These are phyloP conservation scores for Cecidostiba fungosa DNA, from an alignment of 2,888 invertebrate species.

Conservation along the genomic window DNA sequence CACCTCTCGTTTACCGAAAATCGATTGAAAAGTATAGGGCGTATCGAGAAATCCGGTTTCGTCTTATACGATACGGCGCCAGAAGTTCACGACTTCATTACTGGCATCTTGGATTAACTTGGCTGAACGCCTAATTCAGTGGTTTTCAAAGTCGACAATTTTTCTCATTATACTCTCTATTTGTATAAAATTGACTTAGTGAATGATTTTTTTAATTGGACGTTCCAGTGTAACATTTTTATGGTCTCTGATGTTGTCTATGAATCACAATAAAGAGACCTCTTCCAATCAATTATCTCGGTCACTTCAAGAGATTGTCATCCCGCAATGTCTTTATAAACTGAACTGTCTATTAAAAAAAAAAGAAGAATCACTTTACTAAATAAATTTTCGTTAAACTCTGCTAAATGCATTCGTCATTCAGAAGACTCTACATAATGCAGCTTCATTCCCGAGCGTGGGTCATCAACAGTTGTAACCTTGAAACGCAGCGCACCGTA, in stretches of 20 bases:
- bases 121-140: not conserved
- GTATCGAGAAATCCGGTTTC: not conserved
- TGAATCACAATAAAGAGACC: no score
- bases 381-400: no score
- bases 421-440: not conserved
- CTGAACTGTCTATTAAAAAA: no score
- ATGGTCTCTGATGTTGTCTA: no score
- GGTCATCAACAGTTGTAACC: not conserved
- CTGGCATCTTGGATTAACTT: not conserved
- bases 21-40: slow-evolving; percentile 2
- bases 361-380: no score
- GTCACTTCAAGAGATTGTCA: no score
- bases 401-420: no score
- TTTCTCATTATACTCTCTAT: not conserved
- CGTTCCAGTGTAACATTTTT: no score
- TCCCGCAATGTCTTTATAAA: no score
- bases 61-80: not conserved
- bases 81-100: not conserved
- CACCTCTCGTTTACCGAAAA: not conserved
- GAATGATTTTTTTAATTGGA: no score
- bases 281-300: no score
- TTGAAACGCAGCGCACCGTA: not conserved
- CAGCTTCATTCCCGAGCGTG: not conserved
- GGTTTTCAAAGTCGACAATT: not conserved
- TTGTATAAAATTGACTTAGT: no score